These are phyloP conservation scores for Petaurus breviceps DNA, from an alignment of 2,113 vertebrate genomes.

Conservation along the genomic window DNA sequence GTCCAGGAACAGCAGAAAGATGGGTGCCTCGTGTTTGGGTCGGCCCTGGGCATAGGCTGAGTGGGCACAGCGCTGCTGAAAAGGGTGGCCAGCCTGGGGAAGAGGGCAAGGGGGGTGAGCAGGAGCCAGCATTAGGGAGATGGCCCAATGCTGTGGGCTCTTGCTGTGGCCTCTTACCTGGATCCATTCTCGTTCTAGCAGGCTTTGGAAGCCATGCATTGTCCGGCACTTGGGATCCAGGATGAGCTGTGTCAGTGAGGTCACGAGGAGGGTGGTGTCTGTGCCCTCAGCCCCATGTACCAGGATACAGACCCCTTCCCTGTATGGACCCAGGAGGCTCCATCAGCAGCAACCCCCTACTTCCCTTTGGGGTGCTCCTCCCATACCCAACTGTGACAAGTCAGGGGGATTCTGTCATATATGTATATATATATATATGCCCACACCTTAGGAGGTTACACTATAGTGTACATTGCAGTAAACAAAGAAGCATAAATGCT, in stretches of 20 bases:
- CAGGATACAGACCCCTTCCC: slow-evolving; percentile 87
- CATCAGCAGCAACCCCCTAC: slow-evolving; percentile 3
- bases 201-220: slow-evolving; percentile 88
- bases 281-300: slow-evolving; percentile 90
- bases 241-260: slow-evolving; percentile 90
- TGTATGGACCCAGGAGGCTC: slow-evolving; percentile 54
- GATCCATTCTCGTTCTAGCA: slow-evolving; percentile 92
- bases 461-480: not conserved
- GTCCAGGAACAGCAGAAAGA: slow-evolving; percentile 92
- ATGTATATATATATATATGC: no score
- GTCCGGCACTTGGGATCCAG: slow-evolving; percentile 88
- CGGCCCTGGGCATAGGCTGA: slow-evolving; percentile 87
- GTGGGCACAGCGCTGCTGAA: slow-evolving; percentile 88
- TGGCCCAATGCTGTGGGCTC: not conserved
- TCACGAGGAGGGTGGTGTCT: slow-evolving; percentile 89
- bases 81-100: slow-evolving; percentile 89
- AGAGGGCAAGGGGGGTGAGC: not conserved
- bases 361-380: not conserved
- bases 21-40: slow-evolving; percentile 87
- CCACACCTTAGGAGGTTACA: not conserved
- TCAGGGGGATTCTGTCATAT: no score
- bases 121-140: not conserved
- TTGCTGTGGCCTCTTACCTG: slow-evolving; percentile 81
- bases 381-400: not conserved
- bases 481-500: not conserved